phyloP scores from a whole-genome alignment of 2,888 invertebrate genomes.

The Galeopsomyia nigrocyanea region DNA sequence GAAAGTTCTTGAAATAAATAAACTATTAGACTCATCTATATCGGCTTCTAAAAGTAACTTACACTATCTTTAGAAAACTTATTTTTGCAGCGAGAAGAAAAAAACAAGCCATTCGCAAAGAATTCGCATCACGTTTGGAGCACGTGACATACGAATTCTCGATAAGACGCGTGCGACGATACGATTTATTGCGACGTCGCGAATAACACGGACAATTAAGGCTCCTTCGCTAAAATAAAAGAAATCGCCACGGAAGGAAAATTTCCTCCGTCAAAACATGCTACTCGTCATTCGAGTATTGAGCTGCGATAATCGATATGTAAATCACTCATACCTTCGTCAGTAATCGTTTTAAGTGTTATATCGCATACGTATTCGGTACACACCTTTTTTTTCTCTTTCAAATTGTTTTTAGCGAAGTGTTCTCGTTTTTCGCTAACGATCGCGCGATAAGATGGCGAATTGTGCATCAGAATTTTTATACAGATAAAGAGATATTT shows the following conservation, averaged over 20 bases:
- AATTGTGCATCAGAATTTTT: too few relatives aligned
- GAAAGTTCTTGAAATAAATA: too few relatives aligned
- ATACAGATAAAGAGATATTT: too few relatives aligned
- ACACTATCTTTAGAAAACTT: too few relatives aligned
- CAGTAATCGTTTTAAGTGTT: too few relatives aligned
- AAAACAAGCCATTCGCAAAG: too few relatives aligned
- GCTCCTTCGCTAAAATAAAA: not conserved
- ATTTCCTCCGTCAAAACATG: slow-evolving; percentile 20
- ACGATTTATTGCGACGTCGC: slow-evolving; percentile 5
- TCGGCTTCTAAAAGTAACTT: too few relatives aligned
- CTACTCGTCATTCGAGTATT: not conserved
- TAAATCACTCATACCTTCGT: slow-evolving; percentile 10
- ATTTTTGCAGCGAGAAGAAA: too few relatives aligned
- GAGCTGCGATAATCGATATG: slow-evolving; percentile 9
- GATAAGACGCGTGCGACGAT: slow-evolving; percentile 27
- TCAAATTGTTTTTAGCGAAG: not conserved
- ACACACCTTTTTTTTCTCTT: too few relatives aligned
- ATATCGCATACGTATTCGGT: too few relatives aligned
- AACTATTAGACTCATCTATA: too few relatives aligned
- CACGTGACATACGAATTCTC: slow-evolving; percentile 11
- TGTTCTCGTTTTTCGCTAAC: not conserved
- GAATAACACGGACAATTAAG: not conserved
- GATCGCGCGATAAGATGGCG: too few relatives aligned
- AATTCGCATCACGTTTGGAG: not conserved
- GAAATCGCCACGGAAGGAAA: not conserved